Evolutionary conservation across 2,113 vertebrate genomes (phyloP).

Genomic region (Scopus umbretta): DNA sequence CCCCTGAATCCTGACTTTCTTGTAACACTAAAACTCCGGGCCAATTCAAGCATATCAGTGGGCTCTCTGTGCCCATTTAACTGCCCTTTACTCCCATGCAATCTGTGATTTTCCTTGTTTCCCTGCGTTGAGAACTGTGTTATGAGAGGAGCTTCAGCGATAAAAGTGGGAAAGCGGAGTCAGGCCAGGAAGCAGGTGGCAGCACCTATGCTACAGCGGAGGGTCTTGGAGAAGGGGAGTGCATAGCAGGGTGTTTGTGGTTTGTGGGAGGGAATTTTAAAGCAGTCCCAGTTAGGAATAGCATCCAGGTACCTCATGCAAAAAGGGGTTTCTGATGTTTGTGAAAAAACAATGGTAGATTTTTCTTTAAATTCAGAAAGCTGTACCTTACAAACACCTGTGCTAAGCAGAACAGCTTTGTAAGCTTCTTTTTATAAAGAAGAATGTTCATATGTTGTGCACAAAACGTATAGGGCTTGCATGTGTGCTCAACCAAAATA

Average conservation of each 20-base stretch:
- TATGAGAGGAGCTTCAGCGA: background rate
- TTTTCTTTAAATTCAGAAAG: background rate
- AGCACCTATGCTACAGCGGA: background rate
- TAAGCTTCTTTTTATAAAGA: background rate
- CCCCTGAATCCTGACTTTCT: conserved; percentile 5
- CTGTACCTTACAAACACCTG: background rate
- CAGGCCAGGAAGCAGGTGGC: background rate
- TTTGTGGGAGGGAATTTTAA: background rate
- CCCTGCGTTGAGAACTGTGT: background rate
- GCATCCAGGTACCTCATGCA: background rate
- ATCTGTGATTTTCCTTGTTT: background rate
- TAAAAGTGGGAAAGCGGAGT: background rate
- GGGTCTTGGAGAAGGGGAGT: background rate
- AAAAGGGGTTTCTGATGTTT: background rate
- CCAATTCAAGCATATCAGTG: background rate
- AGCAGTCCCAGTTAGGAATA: background rate
- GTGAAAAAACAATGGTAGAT: background rate
- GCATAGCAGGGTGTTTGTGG: background rate
- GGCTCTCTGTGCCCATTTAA: background rate
- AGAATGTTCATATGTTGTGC: background rate
- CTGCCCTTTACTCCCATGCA: background rate
- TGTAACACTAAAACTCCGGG: conserved; percentile 10
- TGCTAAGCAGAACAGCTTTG: background rate
- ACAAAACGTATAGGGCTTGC: background rate
- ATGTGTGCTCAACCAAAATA: background rate